Conservation (phyloP, 2,888 invertebrate genomes). For the Standfussiana lucernea region DNA sequence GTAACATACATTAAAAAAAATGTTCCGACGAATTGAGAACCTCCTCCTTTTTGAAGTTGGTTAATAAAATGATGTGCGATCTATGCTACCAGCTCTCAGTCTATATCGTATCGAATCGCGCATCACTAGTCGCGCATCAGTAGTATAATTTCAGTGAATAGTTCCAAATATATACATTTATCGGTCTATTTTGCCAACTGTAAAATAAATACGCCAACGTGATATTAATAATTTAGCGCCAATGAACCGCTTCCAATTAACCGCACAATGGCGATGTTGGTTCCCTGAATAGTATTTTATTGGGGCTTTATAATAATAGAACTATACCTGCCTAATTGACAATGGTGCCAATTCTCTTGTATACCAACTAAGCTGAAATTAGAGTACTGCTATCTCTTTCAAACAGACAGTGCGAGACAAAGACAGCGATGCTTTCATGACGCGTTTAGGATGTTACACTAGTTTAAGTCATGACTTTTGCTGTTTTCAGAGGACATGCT, state of each 20-base stretch:
- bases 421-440: background rate
- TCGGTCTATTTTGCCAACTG: slow-evolving; percentile 8
- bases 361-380: background rate
- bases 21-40: no score
- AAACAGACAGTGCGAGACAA: background rate
- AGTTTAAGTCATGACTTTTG: background rate
- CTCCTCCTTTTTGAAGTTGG: no score
- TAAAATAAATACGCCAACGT: slow-evolving; percentile 9
- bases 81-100: background rate
- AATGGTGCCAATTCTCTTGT: background rate
- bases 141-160: slow-evolving; percentile 12
- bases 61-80: no score
- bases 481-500: background rate
- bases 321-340: background rate
- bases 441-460: background rate
- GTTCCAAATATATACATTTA: slow-evolving; percentile 7
- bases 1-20: no score
- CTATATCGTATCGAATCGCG: background rate
- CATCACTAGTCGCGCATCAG: background rate
- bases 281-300: slow-evolving; percentile 14
- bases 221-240: slow-evolving; percentile 20
- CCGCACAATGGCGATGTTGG: background rate
- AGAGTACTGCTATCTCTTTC: background rate
- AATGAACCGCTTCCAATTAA: slow-evolving; percentile 35
- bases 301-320: background rate